Evolutionary conservation across 2,113 vertebrate species (phyloP).

Genomic region (Lucifuga dentata): DNA sequence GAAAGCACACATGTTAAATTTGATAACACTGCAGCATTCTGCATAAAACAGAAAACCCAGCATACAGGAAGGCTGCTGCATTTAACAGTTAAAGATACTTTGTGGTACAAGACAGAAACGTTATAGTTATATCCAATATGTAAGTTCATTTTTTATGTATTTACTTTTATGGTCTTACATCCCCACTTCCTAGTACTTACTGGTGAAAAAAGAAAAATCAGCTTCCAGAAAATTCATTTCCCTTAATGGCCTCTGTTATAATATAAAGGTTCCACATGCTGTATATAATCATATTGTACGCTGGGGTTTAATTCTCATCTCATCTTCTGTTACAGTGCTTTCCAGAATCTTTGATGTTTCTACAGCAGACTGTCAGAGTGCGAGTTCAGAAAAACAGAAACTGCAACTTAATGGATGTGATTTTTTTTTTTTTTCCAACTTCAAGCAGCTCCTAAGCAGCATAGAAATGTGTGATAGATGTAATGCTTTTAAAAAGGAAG

Average conservation of each 20-base stretch:
- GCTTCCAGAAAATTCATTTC: constrained; percentile 7
- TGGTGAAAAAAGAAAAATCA: constrained; percentile 5
- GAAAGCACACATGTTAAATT: background rate
- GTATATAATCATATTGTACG: too few species aligned
- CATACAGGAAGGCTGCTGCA: too few species aligned
- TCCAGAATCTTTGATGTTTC: constrained; percentile 9
- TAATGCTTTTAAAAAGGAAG: background rate
- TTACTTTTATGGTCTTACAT: too few species aligned
- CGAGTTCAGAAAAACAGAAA: background rate
- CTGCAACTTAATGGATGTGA: constrained; percentile 1
- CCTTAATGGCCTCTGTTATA: background rate
- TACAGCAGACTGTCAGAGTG: background rate
- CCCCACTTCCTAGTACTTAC: too few species aligned
- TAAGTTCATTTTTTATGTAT: too few species aligned
- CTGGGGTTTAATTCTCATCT: constrained; percentile 27
- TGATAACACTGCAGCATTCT: too few species aligned
- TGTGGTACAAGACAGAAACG: too few species aligned
- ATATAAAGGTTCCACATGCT: too few species aligned
- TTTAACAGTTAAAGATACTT: too few species aligned
- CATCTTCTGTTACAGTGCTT: constrained; percentile 7
- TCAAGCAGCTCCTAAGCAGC: constrained; percentile 5
- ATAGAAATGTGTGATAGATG: constrained; percentile 17
- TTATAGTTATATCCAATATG: too few species aligned
- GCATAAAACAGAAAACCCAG: too few species aligned
- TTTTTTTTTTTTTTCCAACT: too few species aligned